These are phyloP conservation scores for Cylloceria caligata DNA, from an alignment of 2,888 invertebrate species.

Conservation along the genomic window DNA sequence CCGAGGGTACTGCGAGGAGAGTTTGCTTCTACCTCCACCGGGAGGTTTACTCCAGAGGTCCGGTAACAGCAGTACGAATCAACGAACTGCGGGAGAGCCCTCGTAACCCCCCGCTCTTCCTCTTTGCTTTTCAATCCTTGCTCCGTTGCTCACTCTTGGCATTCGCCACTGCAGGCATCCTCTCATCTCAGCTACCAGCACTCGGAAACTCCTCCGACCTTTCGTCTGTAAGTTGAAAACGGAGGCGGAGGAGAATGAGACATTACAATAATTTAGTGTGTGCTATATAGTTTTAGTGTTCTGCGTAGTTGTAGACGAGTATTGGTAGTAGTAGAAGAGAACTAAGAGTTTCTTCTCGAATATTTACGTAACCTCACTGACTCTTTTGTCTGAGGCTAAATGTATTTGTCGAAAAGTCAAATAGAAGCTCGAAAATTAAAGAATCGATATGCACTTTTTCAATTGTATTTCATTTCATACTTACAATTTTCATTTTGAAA, in stretches of 20 bases:
- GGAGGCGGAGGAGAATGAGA: slow-evolving; percentile 28
- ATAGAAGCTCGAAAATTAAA: background rate
- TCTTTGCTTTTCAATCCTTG: slow-evolving; percentile 41
- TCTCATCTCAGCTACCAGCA: slow-evolving; percentile 55
- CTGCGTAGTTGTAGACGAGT: slow-evolving; percentile 22
- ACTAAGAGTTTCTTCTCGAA: slow-evolving; percentile 2
- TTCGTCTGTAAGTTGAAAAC: slow-evolving; percentile 28
- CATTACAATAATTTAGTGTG: slow-evolving; percentile 58
- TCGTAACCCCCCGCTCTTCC: slow-evolving; percentile 60
- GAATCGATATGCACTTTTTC: too few species aligned
- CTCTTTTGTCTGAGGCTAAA: background rate
- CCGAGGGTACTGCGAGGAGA: slow-evolving; percentile 37
- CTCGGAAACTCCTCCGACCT: slow-evolving; percentile 56
- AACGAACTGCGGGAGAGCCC: slow-evolving; percentile 60
- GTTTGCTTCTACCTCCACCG: slow-evolving; percentile 60
- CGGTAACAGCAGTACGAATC: slow-evolving; percentile 66
- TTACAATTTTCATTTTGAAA: too few species aligned
- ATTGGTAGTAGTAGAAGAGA: background rate
- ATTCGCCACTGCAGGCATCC: slow-evolving; percentile 43
- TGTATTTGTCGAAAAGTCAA: background rate
- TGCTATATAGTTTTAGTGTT: slow-evolving; percentile 6
- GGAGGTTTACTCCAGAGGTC: slow-evolving; percentile 57
- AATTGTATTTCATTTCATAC: too few species aligned
- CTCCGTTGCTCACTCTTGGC: slow-evolving; percentile 30
- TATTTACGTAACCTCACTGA: background rate